Evolutionary conservation across 23 tunicate species (phyloP).

Genomic region (Styela plicata): DNA sequence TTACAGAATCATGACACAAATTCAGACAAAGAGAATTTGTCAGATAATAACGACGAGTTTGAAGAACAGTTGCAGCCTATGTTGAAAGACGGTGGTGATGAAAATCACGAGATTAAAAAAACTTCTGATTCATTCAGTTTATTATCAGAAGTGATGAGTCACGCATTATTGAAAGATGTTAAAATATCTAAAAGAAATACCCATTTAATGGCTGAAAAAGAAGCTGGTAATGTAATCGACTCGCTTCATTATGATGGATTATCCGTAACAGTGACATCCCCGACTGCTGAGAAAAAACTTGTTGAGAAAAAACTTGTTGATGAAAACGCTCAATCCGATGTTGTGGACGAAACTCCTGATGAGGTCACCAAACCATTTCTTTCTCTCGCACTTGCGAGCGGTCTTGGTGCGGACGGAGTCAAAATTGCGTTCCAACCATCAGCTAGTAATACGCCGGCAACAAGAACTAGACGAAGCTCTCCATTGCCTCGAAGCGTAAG

Average conservation of each 20-base stretch:
- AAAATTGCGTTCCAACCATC: not conserved
- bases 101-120: not conserved
- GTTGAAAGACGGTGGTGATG: not conserved
- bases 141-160: not conserved
- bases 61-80: not conserved
- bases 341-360: not conserved
- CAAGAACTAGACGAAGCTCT: not conserved
- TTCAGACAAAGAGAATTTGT: not conserved
- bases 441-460: not conserved
- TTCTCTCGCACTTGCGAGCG: slow-evolving; percentile 10
- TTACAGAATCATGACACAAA: not conserved
- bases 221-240: not conserved
- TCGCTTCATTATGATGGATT: not conserved
- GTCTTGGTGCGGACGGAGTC: slow-evolving; percentile 15
- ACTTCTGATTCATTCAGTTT: not conserved
- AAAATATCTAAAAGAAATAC: not conserved
- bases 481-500: not conserved
- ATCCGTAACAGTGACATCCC: not conserved
- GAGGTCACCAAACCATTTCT: slow-evolving; percentile 15
- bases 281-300: not conserved
- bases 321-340: not conserved
- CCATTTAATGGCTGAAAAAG: not conserved
- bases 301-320: too few relatives aligned
- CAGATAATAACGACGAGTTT: not conserved
- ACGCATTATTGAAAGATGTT: not conserved